phyloP scores from a whole-genome alignment of 2,113 vertebrate genomes.

The Nothobranchius kuhntae region DNA sequence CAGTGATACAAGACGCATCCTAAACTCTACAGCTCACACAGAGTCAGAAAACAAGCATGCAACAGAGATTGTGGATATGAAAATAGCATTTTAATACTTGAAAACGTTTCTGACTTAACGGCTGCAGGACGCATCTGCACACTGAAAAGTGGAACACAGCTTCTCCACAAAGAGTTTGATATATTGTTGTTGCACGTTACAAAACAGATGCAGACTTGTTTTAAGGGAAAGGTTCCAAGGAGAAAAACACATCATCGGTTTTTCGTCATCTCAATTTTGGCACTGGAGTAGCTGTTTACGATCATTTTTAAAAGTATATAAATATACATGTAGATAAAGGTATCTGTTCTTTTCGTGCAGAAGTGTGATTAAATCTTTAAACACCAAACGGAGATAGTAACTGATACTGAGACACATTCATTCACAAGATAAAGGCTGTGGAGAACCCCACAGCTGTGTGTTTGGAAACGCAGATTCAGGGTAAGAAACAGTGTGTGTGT shows the following conservation, averaged over 20 bases:
- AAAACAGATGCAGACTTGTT: slow-evolving; percentile 36
- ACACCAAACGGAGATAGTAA: slow-evolving; percentile 36
- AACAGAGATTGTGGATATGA: slow-evolving; percentile 72
- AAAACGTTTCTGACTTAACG: slow-evolving; percentile 52
- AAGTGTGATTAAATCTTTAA: not conserved
- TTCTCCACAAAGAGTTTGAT: slow-evolving; percentile 19
- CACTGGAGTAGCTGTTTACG: slow-evolving; percentile 73
- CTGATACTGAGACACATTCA: slow-evolving; percentile 41
- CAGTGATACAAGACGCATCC: slow-evolving; percentile 68
- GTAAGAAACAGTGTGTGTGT: slow-evolving; percentile 23
- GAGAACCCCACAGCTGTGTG: slow-evolving; percentile 26
- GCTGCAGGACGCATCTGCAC: slow-evolving; percentile 13
- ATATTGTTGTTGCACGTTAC: slow-evolving; percentile 20
- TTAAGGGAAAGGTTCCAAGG: slow-evolving; percentile 32
- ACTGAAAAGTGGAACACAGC: slow-evolving; percentile 15
- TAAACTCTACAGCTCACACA: slow-evolving; percentile 66
- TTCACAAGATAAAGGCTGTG: slow-evolving; percentile 39
- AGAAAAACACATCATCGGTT: slow-evolving; percentile 29
- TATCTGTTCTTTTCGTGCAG: slow-evolving; percentile 57
- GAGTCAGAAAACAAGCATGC: slow-evolving; percentile 74
- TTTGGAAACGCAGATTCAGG: slow-evolving; percentile 20
- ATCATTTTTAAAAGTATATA: slow-evolving; percentile 58
- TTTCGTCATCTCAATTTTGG: slow-evolving; percentile 73
- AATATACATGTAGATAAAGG: slow-evolving; percentile 63
- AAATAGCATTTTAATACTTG: slow-evolving; percentile 56